These are phyloP conservation scores for Rotaria socialis DNA, from an alignment of 2,888 invertebrate species.

Conservation along the genomic window DNA sequence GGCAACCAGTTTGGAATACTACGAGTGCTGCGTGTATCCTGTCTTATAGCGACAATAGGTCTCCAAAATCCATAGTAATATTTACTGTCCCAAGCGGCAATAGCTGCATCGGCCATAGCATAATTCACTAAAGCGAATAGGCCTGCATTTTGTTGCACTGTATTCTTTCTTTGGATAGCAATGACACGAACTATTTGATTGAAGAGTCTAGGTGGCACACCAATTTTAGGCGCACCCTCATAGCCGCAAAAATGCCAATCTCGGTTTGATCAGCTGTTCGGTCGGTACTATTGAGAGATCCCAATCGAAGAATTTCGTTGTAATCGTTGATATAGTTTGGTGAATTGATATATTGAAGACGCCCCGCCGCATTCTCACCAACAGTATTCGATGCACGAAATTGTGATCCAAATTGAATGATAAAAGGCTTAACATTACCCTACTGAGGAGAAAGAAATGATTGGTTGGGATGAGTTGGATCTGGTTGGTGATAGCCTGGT, in stretches of 20 bases:
- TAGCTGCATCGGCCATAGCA: not conserved
- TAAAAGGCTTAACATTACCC: not conserved
- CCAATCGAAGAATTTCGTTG: not conserved
- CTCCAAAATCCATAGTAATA: not conserved
- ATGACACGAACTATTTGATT: not conserved
- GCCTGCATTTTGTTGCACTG: not conserved
- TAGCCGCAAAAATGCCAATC: not conserved
- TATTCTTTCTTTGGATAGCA: not conserved
- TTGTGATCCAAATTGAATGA: not conserved
- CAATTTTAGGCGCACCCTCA: not conserved
- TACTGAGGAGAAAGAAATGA: not conserved
- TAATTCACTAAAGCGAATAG: not conserved
- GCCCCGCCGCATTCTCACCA: not conserved
- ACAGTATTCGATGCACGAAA: not conserved
- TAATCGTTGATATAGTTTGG: not conserved
- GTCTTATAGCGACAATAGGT: not conserved
- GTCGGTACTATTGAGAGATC: not conserved
- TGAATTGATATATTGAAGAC: not conserved
- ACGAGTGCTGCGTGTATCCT: fast-evolving
- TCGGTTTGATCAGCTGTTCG: not conserved
- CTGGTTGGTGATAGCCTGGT: not conserved
- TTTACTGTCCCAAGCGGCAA: not conserved
- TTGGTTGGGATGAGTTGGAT: not conserved
- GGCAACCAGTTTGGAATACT: not conserved
- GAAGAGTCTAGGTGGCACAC: not conserved